Conservation (phyloP, 2,888 invertebrate species). For the Marronus borbonicus region DNA sequence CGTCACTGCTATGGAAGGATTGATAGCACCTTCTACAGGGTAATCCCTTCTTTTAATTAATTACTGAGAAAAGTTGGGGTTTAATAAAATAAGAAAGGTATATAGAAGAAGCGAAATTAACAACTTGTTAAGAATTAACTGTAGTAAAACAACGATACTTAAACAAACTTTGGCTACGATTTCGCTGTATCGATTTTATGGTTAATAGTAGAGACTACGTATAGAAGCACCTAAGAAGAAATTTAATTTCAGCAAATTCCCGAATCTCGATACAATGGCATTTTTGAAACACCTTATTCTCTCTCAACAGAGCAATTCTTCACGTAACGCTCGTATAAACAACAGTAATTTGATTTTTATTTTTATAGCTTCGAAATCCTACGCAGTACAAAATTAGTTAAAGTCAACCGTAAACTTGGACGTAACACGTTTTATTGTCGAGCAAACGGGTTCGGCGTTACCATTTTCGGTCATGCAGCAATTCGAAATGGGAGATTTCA, state of each 20-base stretch:
- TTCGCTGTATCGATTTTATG: too few relatives aligned
- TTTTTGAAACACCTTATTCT: neutral
- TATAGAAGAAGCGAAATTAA: too few relatives aligned
- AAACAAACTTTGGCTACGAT: too few relatives aligned
- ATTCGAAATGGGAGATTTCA: slow-evolving; percentile 18
- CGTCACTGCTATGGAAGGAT: too few relatives aligned
- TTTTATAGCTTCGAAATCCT: neutral
- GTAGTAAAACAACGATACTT: too few relatives aligned
- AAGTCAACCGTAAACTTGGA: slow-evolving; percentile 16
- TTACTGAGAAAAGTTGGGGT: too few relatives aligned
- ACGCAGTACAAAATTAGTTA: slow-evolving; percentile 7
- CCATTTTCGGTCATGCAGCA: slow-evolving; percentile 1
- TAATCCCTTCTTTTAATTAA: too few relatives aligned
- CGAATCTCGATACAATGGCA: neutral
- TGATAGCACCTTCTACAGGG: too few relatives aligned
- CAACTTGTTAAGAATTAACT: too few relatives aligned
- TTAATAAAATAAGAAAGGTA: too few relatives aligned
- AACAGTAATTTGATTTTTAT: neutral
- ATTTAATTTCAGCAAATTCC: too few relatives aligned
- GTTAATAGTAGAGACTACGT: too few relatives aligned
- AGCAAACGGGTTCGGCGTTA: slow-evolving; percentile 1
- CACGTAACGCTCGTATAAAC: neutral
- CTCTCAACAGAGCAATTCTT: neutral
- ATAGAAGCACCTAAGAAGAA: neutral
- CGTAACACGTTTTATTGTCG: slow-evolving; percentile 11